Evolutionary conservation across 1,140 invertebrate genomes (phyloP), one percentile per base, ranked within the genome.

Genomic region (Rhyzopertha dominica): DNA sequence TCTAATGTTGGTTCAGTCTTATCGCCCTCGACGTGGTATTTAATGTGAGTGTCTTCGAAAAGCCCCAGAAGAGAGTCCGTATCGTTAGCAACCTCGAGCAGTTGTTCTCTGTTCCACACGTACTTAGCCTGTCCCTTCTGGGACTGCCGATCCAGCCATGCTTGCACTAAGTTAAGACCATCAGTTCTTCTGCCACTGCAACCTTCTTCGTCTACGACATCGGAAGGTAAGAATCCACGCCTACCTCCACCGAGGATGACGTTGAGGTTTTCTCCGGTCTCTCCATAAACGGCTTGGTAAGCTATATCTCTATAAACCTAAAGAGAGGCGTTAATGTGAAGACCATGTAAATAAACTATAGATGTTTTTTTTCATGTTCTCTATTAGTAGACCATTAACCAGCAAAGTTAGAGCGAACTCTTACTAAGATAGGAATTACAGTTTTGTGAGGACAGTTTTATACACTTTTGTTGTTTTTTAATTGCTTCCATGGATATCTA

Each of bases 301-400:
- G 85, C 85, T 37, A 90, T 87, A 59, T 90, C 87, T n/a, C n/a
- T 36, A 86, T 65, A 46, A 85, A n/a, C n/a, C n/a, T n/a, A n/a
- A n/a, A n/a, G n/a, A n/a, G n/a, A n/a, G n/a, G n/a, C n/a, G n/a
- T n/a, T n/a, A n/a, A n/a, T n/a, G n/a, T n/a, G n/a, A n/a, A n/a
- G n/a, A n/a, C n/a, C n/a, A n/a, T n/a, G n/a, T n/a, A n/a, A n/a
- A n/a, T n/a, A n/a, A n/a, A n/a, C n/a, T n/a, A n/a, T n/a, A n/a
- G n/a, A n/a, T n/a, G n/a, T n/a, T n/a, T n/a, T n/a, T n/a, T n/a
- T n/a, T n/a, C n/a, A n/a, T n/a, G n/a, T n/a, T n/a, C n/a, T n/a
- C n/a, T n/a, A n/a, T n/a, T n/a, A n/a, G n/a, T n/a, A n/a, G n/a
- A n/a, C n/a, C n/a, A n/a, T n/a, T n/a, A n/a, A n/a, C n/a, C n/a